Evolutionary conservation across 2,888 invertebrate genomes (phyloP).

Genomic region (Reticulitermes lucifugus): DNA sequence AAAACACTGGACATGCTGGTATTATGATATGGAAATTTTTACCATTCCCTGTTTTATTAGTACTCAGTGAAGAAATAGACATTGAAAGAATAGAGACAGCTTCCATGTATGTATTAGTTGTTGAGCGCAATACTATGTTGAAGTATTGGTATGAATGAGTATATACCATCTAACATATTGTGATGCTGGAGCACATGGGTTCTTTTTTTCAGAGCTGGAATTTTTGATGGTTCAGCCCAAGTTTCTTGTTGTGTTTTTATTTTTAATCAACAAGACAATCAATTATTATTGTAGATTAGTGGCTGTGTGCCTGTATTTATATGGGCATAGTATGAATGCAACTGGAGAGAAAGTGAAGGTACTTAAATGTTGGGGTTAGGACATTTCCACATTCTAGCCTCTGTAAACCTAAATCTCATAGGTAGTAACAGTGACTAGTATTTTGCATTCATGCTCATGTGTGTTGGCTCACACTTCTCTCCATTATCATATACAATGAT

Average conservation of each 20-base stretch:
- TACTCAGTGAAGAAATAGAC: not conserved
- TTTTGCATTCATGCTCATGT: not conserved
- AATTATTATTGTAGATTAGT: slow-evolving; percentile 47
- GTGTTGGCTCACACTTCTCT: not conserved
- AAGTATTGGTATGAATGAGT: slow-evolving; percentile 31
- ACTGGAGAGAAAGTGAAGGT: slow-evolving; percentile 6
- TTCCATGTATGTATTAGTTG: not conserved
- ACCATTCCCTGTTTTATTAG: slow-evolving; percentile 7
- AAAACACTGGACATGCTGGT: not conserved
- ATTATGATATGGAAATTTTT: slow-evolving; percentile 2
- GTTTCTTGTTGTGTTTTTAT: slow-evolving; percentile 30
- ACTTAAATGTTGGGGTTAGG: slow-evolving; percentile 33
- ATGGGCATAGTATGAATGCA: slow-evolving; percentile 35
- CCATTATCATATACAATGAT: not conserved
- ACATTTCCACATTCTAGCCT: not conserved
- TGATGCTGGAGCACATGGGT: not conserved
- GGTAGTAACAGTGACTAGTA: not conserved
- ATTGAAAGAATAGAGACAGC: not conserved
- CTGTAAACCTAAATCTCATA: not conserved
- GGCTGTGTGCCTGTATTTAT: slow-evolving; percentile 48
- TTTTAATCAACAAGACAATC: slow-evolving; percentile 51
- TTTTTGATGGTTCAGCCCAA: not conserved
- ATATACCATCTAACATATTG: not conserved
- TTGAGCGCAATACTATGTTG: slow-evolving; percentile 21
- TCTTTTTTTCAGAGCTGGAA: slow-evolving; percentile 22